phyloP scores from a whole-genome alignment of 35 echinoderm and acorn worm species.

The Anneissia japonica region DNA sequence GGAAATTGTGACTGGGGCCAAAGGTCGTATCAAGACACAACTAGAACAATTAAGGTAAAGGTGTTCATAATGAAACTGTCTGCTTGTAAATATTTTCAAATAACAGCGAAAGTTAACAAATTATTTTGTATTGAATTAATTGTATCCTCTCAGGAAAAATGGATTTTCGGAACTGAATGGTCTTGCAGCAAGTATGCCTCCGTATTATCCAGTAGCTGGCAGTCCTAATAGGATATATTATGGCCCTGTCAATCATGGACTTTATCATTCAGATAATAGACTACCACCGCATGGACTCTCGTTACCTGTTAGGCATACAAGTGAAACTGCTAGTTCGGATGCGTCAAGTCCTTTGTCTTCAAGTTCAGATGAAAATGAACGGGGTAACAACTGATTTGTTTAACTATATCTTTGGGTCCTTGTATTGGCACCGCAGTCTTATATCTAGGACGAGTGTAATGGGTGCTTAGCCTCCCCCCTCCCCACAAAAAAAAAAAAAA shows the following conservation, averaged over 20 bases:
- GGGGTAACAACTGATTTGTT: conserved; percentile 34
- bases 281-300: background rate
- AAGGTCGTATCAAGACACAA: conserved; percentile 72
- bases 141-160: conserved; percentile 25
- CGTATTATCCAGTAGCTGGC: conserved; percentile 20
- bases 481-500: too few relatives aligned
- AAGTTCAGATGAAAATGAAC: conserved; percentile 84
- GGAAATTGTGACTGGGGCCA: conserved; percentile 76
- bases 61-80: too few relatives aligned
- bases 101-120: too few relatives aligned
- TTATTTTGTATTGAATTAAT: too few relatives aligned
- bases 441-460: too few relatives aligned
- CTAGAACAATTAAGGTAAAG: conserved; percentile 72
- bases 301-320: background rate
- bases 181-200: conserved; percentile 9
- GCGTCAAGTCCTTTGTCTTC: conserved; percentile 37
- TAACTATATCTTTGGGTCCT: too few relatives aligned
- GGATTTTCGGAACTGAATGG: conserved; percentile 32
- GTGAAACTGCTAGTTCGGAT: conserved; percentile 35
- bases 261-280: conserved; percentile 1
- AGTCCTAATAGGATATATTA: conserved; percentile 8
- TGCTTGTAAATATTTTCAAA: too few relatives aligned
- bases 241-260: background rate
- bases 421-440: too few relatives aligned
- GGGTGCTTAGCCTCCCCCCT: too few relatives aligned